Conservation (phyloP, 1,140 invertebrate genomes). For the Fopius arisanus region DNA sequence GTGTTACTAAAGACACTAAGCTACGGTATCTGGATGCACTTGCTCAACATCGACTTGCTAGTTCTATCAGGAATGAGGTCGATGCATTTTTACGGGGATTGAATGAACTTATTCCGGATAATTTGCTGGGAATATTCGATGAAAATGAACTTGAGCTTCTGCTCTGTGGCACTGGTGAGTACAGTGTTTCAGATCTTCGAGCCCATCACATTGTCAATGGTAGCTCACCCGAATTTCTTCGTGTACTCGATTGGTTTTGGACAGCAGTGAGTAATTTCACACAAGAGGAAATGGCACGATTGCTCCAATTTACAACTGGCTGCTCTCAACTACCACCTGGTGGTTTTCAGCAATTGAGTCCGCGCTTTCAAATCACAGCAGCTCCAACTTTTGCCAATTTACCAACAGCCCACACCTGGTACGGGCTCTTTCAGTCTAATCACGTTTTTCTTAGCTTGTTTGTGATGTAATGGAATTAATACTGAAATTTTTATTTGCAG, state of each 20-base stretch:
- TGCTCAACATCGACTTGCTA: constrained; percentile 87
- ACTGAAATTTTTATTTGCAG: constrained; percentile 66
- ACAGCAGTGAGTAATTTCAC: constrained; percentile 90
- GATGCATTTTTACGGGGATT: constrained; percentile 90
- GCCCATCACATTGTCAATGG: constrained; percentile 88
- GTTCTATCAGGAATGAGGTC: constrained; percentile 82
- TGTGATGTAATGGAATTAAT: background rate
- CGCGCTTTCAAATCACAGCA: constrained; percentile 89
- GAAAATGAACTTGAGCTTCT: constrained; percentile 95
- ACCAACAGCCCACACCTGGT: constrained; percentile 94
- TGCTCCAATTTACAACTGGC: constrained; percentile 94
- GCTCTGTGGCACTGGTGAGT: constrained; percentile 92
- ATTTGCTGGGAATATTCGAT: constrained; percentile 93
- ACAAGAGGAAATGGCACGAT: constrained; percentile 90
- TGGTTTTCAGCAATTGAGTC: constrained; percentile 87
- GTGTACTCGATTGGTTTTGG: constrained; percentile 94
- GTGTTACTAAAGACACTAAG: constrained; percentile 81
- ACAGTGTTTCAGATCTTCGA: constrained; percentile 88
- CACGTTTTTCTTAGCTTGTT: background rate
- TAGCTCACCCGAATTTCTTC: constrained; percentile 81
- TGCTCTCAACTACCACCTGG: constrained; percentile 91
- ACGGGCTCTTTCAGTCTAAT: too few relatives aligned
- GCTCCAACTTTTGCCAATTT: constrained; percentile 88
- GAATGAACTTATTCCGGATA: constrained; percentile 90
- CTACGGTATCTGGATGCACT: constrained; percentile 86